These are phyloP conservation scores for Minunthozetes semirufus DNA, from an alignment of 2,888 invertebrate species.

Conservation along the genomic window DNA sequence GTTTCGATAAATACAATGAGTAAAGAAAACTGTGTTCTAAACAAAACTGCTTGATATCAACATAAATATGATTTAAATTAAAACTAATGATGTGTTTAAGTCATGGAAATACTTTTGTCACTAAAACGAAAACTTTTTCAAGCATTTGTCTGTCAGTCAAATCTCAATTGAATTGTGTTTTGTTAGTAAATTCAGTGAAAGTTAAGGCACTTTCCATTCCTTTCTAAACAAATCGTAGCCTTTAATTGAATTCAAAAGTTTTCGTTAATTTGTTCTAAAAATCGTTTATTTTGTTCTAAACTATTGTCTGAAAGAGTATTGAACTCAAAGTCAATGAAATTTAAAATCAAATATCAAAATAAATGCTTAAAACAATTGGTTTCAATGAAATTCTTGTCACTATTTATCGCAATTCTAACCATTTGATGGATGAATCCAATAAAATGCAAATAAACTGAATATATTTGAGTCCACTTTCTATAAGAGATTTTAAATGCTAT, in stretches of 20 bases:
- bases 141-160: too few species aligned
- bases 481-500: too few species aligned
- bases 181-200: not conserved
- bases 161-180: too few species aligned
- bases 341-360: too few species aligned
- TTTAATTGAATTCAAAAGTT: not conserved
- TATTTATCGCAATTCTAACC: too few species aligned
- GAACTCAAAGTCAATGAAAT: too few species aligned
- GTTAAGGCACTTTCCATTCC: slow-evolving; percentile 21
- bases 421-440: too few species aligned
- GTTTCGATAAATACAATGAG: too few species aligned
- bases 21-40: not conserved
- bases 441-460: too few species aligned
- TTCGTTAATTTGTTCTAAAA: not conserved
- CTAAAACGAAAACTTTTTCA: slow-evolving; percentile 6
- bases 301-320: not conserved
- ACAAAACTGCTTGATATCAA: not conserved
- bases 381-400: too few species aligned
- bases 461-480: too few species aligned
- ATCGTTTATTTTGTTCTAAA: not conserved
- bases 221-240: not conserved
- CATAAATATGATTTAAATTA: not conserved
- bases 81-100: not conserved
- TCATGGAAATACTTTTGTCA: slow-evolving; percentile 25
- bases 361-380: too few species aligned